Evolutionary conservation across 1,140 invertebrate species (phyloP), one percentile per base, ranked within the genome.

Genomic region (Ptiloglossa arizonensis): DNA sequence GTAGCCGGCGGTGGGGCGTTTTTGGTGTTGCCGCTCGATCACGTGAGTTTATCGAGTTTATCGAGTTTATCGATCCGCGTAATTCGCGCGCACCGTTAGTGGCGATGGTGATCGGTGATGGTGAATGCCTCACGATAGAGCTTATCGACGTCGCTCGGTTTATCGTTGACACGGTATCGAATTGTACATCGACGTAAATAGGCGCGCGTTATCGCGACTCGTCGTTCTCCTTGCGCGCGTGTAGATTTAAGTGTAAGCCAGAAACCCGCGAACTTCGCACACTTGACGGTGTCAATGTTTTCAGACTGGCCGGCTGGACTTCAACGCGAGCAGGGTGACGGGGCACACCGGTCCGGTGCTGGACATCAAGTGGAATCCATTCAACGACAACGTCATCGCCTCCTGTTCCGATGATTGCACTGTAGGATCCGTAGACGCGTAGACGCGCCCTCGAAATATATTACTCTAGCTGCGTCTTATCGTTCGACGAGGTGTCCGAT

Each of bases 371-470:
- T 98, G 96, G 96, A 97, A 97, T 92, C 97, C 97, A 59, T 98
- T 98, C 93, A 97, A 98, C 90, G 98, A 99, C 92, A 97, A 99
- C 92, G 95, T 99, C 83, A 98, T 99, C 86, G 98, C 98, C 29
- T 98, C 97, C 22, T 97, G 96, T 90, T 98, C 97, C 48, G 98
- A 99, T 91, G 98, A 99, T 91, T 97, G 96, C 90, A 97, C 96
- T 75, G 96, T 97, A 94, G 94, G 94, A 75, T 73, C 9, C n/a
- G n/a, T n/a, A n/a, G n/a, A 19, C 2, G 4, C 52, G 57, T 75
- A 17, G 54, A 27, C 5, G 13, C 24, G 24, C 24, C 38, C 19
- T 72, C 5, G 24, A 32, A 72, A 52, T 62, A n/a, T n/a, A n/a
- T n/a, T n/a, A n/a, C n/a, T n/a, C n/a, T n/a, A 41, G 13, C 41